phyloP scores from a whole-genome alignment of 2,888 invertebrate genomes.

The Tipula confusa region DNA sequence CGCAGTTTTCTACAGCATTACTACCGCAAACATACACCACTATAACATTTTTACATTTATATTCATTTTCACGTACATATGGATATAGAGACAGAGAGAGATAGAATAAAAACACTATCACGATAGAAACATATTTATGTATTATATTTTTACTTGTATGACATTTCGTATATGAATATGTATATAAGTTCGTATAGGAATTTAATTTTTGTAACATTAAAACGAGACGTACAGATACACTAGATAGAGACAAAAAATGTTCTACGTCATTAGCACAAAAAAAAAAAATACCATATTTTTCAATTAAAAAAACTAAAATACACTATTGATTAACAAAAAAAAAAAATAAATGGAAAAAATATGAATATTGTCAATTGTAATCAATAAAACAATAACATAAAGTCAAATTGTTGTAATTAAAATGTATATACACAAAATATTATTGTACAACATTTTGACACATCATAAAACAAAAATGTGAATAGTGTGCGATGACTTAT shows the following conservation, averaged over 20 bases:
- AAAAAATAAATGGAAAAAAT: not conserved
- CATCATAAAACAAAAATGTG: not conserved
- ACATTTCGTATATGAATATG: not conserved
- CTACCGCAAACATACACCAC: not conserved
- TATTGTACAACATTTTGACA: not conserved
- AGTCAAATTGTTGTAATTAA: not conserved
- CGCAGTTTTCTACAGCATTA: constrained; percentile 31
- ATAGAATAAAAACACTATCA: not conserved
- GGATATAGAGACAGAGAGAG: too few relatives aligned
- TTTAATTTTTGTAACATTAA: not conserved
- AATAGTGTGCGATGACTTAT: not conserved
- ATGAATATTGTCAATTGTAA: not conserved
- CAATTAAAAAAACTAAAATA: not conserved
- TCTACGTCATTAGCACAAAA: not conserved
- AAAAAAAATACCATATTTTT: not conserved
- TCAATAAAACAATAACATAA: not conserved
- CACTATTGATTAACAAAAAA: not conserved
- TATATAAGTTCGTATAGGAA: not conserved
- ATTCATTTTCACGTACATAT: not conserved
- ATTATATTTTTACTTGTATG: not conserved
- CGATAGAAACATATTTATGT: not conserved
- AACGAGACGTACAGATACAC: not conserved
- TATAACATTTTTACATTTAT: not conserved
- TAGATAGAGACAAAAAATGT: not conserved
- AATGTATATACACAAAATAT: not conserved